Evolutionary conservation across 92 coral and sea anemone genomes (phyloP).

Genomic region (Ricordea florida): DNA sequence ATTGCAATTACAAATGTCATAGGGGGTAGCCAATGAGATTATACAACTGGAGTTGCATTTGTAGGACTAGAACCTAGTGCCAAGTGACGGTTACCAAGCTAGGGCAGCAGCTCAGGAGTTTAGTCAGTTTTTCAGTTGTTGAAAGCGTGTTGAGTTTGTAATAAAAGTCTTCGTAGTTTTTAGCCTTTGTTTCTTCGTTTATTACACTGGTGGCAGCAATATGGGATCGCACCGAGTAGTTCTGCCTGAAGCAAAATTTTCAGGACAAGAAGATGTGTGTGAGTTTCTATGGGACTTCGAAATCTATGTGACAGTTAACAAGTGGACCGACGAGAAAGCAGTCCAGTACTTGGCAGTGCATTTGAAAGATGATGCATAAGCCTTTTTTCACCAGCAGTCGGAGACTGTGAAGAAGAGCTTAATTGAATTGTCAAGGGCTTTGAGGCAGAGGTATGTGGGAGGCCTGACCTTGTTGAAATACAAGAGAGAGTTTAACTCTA

Average conservation of each 20-base stretch:
- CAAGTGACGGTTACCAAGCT: too few relatives aligned
- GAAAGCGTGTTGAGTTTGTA: too few relatives aligned
- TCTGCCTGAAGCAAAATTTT: conserved; percentile 10
- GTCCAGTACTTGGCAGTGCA: conserved; percentile 48
- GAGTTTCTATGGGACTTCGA: conserved; percentile 45
- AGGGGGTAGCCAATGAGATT: too few relatives aligned
- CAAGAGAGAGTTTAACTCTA: conserved; percentile 23
- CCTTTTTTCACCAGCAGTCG: conserved; percentile 44
- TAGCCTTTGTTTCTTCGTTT: too few relatives aligned
- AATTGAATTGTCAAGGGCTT: conserved; percentile 38
- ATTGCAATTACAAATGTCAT: too few relatives aligned
- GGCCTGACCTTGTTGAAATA: conserved; percentile 62
- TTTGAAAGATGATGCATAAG: conserved; percentile 56
- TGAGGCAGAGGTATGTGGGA: conserved; percentile 55
- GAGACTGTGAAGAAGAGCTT: conserved; percentile 47
- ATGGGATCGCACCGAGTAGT: conserved; percentile 49
- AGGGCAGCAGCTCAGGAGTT: too few relatives aligned
- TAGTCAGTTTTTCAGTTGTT: too few relatives aligned
- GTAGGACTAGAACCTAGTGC: too few relatives aligned
- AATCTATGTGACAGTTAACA: conserved; percentile 36
- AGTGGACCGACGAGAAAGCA: conserved; percentile 56
- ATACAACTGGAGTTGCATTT: too few relatives aligned
- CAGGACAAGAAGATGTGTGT: conserved; percentile 27
- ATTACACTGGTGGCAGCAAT: conserved; percentile 63
- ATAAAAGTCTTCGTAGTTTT: too few relatives aligned